These are phyloP conservation scores for Rhopalosiphum nymphaeae DNA, from an alignment of 2,888 invertebrate species.

Conservation along the genomic window DNA sequence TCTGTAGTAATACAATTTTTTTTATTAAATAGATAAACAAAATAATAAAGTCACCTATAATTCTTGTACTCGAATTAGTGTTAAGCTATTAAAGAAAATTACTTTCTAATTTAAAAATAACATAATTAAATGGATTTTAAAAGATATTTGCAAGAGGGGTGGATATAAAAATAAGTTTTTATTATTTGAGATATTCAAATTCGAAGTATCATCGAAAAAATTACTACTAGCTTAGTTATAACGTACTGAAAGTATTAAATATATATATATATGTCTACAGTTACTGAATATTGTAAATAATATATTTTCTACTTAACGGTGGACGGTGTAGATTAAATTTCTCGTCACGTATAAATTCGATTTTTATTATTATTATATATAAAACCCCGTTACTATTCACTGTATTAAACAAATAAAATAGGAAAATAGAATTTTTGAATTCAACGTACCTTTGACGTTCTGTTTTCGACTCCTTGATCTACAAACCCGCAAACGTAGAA, in stretches of 20 bases:
- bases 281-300: not conserved
- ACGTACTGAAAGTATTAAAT: not conserved
- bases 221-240: not conserved
- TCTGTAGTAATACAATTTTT: not conserved
- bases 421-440: not conserved
- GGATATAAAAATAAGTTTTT: not conserved
- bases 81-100: not conserved
- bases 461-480: not conserved
- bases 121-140: not conserved
- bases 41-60: not conserved
- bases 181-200: not conserved
- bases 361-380: slow-evolving; percentile 1
- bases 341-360: not conserved
- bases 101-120: not conserved
- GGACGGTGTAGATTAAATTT: not conserved
- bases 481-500: not conserved
- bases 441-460: slow-evolving; percentile 13
- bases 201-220: not conserved
- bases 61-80: not conserved
- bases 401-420: not conserved
- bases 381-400: not conserved
- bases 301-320: not conserved
- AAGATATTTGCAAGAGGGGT: not conserved
- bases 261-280: not conserved
- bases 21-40: not conserved